Percentiles rank a stretch among this genome's conserved stretches.
These are phyloP conservation scores for Phenganax subtilis DNA, from an alignment of 92 coral and sea anemone genomes.

Conservation along the genomic window DNA sequence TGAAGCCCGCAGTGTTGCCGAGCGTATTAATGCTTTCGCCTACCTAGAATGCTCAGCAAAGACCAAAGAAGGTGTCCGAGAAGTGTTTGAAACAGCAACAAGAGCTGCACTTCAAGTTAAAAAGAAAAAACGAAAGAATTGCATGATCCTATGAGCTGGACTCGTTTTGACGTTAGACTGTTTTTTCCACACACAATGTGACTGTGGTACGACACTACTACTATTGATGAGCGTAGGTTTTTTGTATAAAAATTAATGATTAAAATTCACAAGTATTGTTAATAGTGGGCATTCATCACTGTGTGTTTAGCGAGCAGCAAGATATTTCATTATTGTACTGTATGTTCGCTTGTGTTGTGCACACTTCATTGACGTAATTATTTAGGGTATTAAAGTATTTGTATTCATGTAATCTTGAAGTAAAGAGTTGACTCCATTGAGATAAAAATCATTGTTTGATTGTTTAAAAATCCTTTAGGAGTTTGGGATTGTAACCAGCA, in stretches of 20 bases:
- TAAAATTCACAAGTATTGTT: constrained; percentile 20
- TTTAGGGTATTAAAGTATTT: no score
- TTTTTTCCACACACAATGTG: constrained; percentile 10
- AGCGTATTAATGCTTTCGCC: constrained; percentile 65
- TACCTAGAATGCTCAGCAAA: constrained; percentile 98
- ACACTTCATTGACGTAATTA: no score
- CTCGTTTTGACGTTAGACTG: constrained; percentile 8
- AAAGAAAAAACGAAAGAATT: constrained; percentile 64
- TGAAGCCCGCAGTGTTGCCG: constrained; percentile 70
- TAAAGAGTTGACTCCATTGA: no score
- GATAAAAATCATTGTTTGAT: no score
- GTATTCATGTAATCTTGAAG: no score
- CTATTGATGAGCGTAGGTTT: constrained; percentile 2
- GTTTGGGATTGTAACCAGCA: no score
- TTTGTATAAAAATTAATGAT: constrained; percentile 21
- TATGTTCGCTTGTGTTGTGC: no score
- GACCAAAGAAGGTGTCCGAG: constrained; percentile 93
- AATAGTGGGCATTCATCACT: constrained; percentile 8
- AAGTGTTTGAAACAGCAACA: constrained; percentile 76
- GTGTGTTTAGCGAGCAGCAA: background rate
- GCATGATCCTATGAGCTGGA: constrained; percentile 68
- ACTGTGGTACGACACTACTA: constrained; percentile 15
- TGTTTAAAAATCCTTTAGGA: no score
- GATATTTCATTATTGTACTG: no score
- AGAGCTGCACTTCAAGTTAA: constrained; percentile 80